phyloP scores from a whole-genome alignment of 2,888 invertebrate genomes.

The Netelia melanura region DNA sequence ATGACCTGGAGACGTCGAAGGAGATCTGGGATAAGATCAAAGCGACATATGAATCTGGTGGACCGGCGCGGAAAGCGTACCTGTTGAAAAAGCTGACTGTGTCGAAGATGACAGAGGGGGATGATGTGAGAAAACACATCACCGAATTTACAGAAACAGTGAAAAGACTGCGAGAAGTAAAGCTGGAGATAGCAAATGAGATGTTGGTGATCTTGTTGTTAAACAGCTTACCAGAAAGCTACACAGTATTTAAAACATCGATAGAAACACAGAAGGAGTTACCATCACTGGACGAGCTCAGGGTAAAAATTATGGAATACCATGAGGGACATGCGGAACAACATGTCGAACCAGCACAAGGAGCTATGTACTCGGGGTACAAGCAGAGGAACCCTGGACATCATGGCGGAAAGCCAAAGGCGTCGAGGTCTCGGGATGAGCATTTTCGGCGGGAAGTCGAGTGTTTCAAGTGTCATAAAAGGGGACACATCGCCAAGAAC shows the following conservation, averaged over 20 bases:
- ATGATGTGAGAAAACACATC: slow-evolving; percentile 64
- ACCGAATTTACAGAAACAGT: slow-evolving; percentile 59
- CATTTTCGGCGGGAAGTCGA: too few relatives aligned
- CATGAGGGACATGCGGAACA: slow-evolving; percentile 35
- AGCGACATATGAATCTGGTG: slow-evolving; percentile 52
- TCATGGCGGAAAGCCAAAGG: slow-evolving; percentile 29
- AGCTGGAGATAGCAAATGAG: slow-evolving; percentile 47
- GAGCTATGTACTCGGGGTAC: slow-evolving; percentile 25
- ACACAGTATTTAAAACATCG: slow-evolving; percentile 27
- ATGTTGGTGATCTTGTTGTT: slow-evolving; percentile 40
- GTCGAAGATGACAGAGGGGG: slow-evolving; percentile 58
- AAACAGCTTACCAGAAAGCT: slow-evolving; percentile 36
- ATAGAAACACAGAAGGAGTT: slow-evolving; percentile 43
- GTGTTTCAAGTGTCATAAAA: too few relatives aligned
- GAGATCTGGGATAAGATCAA: slow-evolving; percentile 50
- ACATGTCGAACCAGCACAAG: slow-evolving; percentile 1
- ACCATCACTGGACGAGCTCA: slow-evolving; percentile 39
- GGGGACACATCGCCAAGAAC: too few relatives aligned
- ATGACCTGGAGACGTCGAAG: slow-evolving; percentile 39
- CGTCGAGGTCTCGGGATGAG: neutral
- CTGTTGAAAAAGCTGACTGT: slow-evolving; percentile 61
- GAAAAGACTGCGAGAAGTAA: slow-evolving; percentile 63
- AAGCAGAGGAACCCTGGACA: neutral
- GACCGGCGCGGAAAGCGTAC: slow-evolving; percentile 61
- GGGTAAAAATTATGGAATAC: slow-evolving; percentile 42